A percentile compares a stretch with the other conserved stretches of the same genome.
phyloP scores from a whole-genome alignment of 2,888 invertebrate genomes.

The Dicranocentrus wangi region DNA sequence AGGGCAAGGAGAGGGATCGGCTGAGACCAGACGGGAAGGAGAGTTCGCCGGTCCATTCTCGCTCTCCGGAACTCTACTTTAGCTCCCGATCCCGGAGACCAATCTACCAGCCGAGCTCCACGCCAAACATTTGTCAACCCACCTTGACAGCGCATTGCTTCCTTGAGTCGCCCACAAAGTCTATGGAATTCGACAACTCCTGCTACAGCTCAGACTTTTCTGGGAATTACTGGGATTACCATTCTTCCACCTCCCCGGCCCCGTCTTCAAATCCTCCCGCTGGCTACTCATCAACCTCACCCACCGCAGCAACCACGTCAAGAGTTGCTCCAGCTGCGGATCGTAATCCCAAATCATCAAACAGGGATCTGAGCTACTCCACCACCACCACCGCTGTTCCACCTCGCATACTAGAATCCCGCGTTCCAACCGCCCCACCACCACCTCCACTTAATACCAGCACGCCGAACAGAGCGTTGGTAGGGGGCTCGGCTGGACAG shows the following conservation, averaged over 20 bases:
- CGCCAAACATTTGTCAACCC: constrained; percentile 72
- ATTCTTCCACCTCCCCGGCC: constrained; percentile 63
- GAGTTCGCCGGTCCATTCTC: constrained; percentile 67
- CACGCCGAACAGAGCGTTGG: constrained; percentile 26
- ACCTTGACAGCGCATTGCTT: constrained; percentile 72
- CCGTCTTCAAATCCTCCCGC: constrained; percentile 54
- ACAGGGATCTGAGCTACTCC: constrained; percentile 61
- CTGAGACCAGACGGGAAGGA: constrained; percentile 71
- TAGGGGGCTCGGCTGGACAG: constrained; percentile 21
- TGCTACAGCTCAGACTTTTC: constrained; percentile 68
- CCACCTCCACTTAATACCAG: constrained; percentile 40
- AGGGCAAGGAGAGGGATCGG: constrained; percentile 55
- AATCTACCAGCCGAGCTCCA: constrained; percentile 72
- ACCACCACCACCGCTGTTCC: too few relatives aligned
- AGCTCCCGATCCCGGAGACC: constrained; percentile 70
- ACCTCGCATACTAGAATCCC: constrained; percentile 59
- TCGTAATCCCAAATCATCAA: constrained; percentile 58
- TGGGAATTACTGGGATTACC: constrained; percentile 70
- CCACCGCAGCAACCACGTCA: constrained; percentile 5
- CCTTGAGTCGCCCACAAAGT: constrained; percentile 70
- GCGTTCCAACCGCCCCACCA: constrained; percentile 42
- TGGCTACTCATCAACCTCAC: too few relatives aligned
- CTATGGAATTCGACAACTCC: constrained; percentile 68
- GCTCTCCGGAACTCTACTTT: constrained; percentile 70
- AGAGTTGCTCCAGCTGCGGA: constrained; percentile 44